A percentile compares a stretch with the other conserved stretches of the same genome.
Evolutionary conservation across 2,888 invertebrate genomes (phyloP).

Genomic region (Lymantria dispar): DNA sequence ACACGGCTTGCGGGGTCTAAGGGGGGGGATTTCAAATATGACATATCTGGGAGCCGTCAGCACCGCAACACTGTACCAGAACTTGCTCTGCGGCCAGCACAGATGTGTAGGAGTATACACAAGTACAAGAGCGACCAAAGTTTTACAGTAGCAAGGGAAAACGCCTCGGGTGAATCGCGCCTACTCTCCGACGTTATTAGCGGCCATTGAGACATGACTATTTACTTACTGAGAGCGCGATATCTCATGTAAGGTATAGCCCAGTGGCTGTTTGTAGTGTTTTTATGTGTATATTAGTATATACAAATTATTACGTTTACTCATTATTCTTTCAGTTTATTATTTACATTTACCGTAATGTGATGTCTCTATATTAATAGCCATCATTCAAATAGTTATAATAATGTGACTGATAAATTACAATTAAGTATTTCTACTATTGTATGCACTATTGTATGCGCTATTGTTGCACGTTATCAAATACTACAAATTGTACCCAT

Average conservation of each 20-base stretch:
- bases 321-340: neutral
- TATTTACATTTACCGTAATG: neutral
- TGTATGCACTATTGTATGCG: too few relatives aligned
- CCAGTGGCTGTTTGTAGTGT: constrained; percentile 45
- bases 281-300: constrained; percentile 11
- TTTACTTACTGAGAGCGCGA: constrained; percentile 65
- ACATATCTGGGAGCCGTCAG: constrained; percentile 77
- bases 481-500: too few relatives aligned
- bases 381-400: too few relatives aligned
- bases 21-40: constrained; percentile 63
- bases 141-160: constrained; percentile 59
- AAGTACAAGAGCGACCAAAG: constrained; percentile 47
- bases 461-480: too few relatives aligned
- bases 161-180: constrained; percentile 62
- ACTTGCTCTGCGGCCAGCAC: constrained; percentile 76
- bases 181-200: constrained; percentile 68
- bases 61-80: constrained; percentile 69
- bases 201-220: constrained; percentile 73
- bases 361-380: too few relatives aligned
- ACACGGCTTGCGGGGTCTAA: constrained; percentile 27
- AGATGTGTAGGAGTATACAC: constrained; percentile 55
- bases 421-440: too few relatives aligned
- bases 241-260: constrained; percentile 46
- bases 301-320: neutral
- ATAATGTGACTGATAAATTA: too few relatives aligned